Evolutionary conservation across 2,888 invertebrate species (phyloP).

Genomic region (Sisyra nigra): DNA sequence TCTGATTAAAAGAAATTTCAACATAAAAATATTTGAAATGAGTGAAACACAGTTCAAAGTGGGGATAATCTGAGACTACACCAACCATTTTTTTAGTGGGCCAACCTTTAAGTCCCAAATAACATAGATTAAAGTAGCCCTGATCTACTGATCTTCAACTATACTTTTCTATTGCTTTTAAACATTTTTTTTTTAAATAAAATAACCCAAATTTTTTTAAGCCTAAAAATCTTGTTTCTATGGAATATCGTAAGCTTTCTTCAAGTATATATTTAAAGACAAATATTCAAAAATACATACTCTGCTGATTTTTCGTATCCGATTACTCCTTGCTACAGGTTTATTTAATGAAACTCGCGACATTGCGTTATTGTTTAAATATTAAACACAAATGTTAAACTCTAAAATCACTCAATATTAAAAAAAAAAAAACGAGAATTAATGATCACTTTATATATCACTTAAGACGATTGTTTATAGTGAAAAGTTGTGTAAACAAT

Average conservation of each 20-base stretch:
- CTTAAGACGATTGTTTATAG: background rate
- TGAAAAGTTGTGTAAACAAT: background rate
- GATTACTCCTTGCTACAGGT: constrained; percentile 5
- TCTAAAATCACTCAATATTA: too few species aligned
- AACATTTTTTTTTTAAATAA: too few species aligned
- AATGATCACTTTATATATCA: background rate
- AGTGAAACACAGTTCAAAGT: background rate
- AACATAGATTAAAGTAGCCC: background rate
- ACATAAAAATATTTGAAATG: background rate
- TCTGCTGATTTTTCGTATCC: constrained; percentile 6
- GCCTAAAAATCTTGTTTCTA: too few species aligned
- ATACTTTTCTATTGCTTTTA: background rate
- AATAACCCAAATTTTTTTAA: too few species aligned
- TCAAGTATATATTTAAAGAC: too few species aligned
- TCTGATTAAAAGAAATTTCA: background rate
- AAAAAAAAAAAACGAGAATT: too few species aligned
- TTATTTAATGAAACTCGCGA: constrained; percentile 7
- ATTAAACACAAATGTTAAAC: background rate
- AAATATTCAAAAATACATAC: constrained; percentile 6
- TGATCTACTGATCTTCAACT: background rate
- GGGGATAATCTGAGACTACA: background rate
- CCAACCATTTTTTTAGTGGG: background rate
- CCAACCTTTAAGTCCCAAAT: background rate
- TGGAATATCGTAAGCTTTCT: too few species aligned
- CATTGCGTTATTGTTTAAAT: constrained; percentile 3